Evolutionary conservation across 1,140 invertebrate genomes (phyloP), one percentile per base, ranked within the genome.

Genomic region (Linepithema humile): DNA sequence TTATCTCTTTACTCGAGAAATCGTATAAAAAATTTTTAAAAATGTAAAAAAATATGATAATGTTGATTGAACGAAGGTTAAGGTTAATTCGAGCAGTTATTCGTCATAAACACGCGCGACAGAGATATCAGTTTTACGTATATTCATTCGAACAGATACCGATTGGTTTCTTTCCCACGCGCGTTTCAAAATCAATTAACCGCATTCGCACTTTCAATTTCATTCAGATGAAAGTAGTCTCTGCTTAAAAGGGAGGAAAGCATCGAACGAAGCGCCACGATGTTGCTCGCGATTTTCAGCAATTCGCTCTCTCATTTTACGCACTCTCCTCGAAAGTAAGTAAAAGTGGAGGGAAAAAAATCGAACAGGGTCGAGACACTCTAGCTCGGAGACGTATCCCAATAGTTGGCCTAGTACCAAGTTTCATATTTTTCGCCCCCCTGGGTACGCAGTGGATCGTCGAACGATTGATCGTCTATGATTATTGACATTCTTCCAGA

Each of bases 371-470:
- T 88, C 59, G 83, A 78, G 43, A 70, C 67, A 70, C 84, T 89
- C 86, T 89, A 88, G 82, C 89, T 92, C 86, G 83, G 87, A 89
- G 89, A 85, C 91, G 87, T 78, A 85, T 91, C 89, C 89, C 85
- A 91, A 90, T 92, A 94, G 93, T 94, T 94, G 94, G 94, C 94
- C 94, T 94, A 94, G 93, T 92, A 93, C 83, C 91, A 88, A 91
- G 90, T 92, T 93, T 92, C 90, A 92, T 93, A 90, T 93, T 93
- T 94, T 94, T 91, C 83, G 75, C 84, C 84, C 87, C 72, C 85
- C 83, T 86, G 65, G 65, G 77, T 91, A 80, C 85, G 85, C 88
- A 88, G 75, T 85, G 55, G 67, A 89, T 89, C 84, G 88, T 89
- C 87, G 82, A 91, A 83, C 82, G 82, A 87, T 91, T 90, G 75